These are phyloP conservation scores for Syrista parreyssii DNA, from an alignment of 2,888 invertebrate genomes.

Conservation along the genomic window DNA sequence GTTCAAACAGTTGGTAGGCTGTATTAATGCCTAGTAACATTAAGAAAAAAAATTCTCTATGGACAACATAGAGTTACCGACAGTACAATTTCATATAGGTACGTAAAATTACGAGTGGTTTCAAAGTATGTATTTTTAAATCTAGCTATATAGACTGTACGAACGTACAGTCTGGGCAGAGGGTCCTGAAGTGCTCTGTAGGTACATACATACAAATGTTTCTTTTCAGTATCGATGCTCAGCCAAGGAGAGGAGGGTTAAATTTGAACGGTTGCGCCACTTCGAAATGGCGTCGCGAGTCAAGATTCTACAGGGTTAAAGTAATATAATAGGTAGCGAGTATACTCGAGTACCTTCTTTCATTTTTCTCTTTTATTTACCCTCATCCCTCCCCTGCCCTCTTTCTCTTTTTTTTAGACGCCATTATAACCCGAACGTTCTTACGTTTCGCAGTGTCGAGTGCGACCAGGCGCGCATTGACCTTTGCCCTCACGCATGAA, in stretches of 20 bases:
- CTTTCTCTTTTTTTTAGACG: slow-evolving; percentile 32
- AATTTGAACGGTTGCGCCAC: slow-evolving; percentile 33
- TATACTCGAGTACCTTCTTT: slow-evolving; percentile 22
- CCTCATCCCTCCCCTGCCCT: slow-evolving; percentile 8
- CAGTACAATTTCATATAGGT: no score
- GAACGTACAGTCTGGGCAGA: no score
- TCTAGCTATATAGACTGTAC: no score
- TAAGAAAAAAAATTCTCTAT: no score
- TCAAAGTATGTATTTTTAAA: no score
- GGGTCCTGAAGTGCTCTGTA: no score
- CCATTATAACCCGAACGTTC: slow-evolving; percentile 46
- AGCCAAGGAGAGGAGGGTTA: slow-evolving; percentile 29
- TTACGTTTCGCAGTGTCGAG: slow-evolving; percentile 55
- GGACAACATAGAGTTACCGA: no score
- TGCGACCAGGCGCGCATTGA: slow-evolving; percentile 49
- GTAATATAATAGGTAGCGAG: slow-evolving; percentile 48
- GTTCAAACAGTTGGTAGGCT: no score
- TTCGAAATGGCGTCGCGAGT: slow-evolving; percentile 54
- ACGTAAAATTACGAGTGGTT: no score
- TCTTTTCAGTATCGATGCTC: slow-evolving; percentile 52
- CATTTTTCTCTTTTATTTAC: not conserved
- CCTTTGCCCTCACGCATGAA: slow-evolving; percentile 49
- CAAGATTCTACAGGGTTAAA: slow-evolving; percentile 49
- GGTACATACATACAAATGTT: slow-evolving; percentile 42
- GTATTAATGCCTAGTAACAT: no score